Conservation (phyloP, 2,113 vertebrate species). For the Emydocephalus ijimae region DNA sequence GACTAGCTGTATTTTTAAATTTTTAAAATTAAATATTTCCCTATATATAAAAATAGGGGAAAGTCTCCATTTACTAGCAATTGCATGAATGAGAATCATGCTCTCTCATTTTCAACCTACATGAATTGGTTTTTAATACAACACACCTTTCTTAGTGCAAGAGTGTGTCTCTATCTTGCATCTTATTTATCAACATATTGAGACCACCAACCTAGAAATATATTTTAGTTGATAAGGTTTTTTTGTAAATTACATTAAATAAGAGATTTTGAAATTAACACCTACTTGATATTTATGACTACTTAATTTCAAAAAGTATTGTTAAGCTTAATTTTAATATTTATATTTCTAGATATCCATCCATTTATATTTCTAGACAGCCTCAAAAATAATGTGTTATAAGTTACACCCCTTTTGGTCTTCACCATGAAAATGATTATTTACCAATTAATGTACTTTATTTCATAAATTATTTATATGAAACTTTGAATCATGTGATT, state of each 20-base stretch:
- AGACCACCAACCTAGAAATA: neutral
- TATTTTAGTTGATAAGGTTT: neutral
- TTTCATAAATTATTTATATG: neutral
- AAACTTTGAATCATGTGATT: neutral
- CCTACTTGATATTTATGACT: neutral
- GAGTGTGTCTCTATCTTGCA: neutral
- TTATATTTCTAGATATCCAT: neutral
- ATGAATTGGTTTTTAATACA: neutral
- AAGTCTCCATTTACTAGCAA: neutral
- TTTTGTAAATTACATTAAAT: neutral
- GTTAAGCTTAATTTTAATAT: neutral
- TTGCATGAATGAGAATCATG: neutral
- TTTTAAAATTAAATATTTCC: neutral
- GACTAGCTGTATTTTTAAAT: neutral
- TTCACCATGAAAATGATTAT: neutral
- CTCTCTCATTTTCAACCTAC: neutral
- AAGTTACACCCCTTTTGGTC: neutral
- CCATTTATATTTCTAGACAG: neutral
- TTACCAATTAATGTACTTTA: neutral
- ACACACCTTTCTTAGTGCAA: neutral
- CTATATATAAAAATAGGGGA: neutral
- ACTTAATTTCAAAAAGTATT: neutral
- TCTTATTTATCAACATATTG: neutral
- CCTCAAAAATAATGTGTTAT: neutral
- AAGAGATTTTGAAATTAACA: neutral